Evolutionary conservation across 2,113 vertebrate species (phyloP), one percentile per base, ranked within the genome.

Genomic region (Mus spicilegus): DNA sequence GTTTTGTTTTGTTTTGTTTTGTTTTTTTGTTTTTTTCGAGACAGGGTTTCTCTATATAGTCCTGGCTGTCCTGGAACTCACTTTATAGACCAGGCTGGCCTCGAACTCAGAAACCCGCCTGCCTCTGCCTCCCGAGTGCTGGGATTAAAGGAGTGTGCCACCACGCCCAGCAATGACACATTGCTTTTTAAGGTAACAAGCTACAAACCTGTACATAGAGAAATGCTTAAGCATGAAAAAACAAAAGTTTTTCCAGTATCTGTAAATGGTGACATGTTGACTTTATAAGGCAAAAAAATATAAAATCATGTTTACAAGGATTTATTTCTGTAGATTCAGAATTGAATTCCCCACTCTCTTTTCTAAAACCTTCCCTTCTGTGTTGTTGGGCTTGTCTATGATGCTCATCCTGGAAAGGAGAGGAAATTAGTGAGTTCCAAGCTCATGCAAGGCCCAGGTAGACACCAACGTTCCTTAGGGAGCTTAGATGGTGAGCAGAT

Each of bases 121-220:
- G 2, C 42, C 42, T 42, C 42, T 42, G 42, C 42, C 42, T 42
- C 42, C 42, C 42, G 42, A 42, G 42, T 42, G 3, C 42, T 42
- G 42, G 42, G 42, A 42, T 42, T 42, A 42, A 42, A 42, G 42
- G 42, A 42, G 42, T 42, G 42, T 42, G 42, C 42, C 42, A 42
- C 42, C 42, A 42, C 42, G 42, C 42, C 42, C 42, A 42, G 42
- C 26, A 67, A 30, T 30, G 28, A 85, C 17, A 76, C 3, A 70
- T 51, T 87, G 82, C 28, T 91, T 97, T 95, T 96, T n/a, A 95
- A 72, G 95, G 65, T 22, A 87, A 70, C 7, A 73, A 33, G 39
- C 95, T 95, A 77, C 86, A 67, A 56, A 19, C 89, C 80, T 95
- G 5, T 76, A 96, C 90, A 76, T 63, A 86, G 76, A 97, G 77